These are phyloP conservation scores for Atherix ibis DNA, from an alignment of 2,888 invertebrate species.

Conservation along the genomic window DNA sequence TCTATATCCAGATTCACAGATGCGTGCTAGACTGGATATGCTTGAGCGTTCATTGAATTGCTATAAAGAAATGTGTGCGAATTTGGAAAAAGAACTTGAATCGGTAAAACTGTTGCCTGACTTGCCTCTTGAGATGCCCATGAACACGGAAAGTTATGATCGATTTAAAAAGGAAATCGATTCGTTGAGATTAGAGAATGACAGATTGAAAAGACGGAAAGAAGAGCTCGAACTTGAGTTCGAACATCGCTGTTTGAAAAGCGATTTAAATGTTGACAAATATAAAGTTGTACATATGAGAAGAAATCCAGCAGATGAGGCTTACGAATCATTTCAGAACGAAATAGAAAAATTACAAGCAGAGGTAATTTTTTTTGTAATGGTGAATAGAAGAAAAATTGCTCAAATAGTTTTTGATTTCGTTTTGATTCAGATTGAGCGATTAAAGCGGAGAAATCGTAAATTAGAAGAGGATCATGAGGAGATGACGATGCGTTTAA, in stretches of 20 bases:
- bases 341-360: conserved; percentile 54
- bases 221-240: conserved; percentile 51
- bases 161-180: conserved; percentile 45
- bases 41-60: conserved; percentile 57
- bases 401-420: no score
- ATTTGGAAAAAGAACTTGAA: conserved; percentile 46
- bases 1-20: conserved; percentile 30
- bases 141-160: conserved; percentile 35
- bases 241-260: conserved; percentile 42
- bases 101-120: conserved; percentile 22
- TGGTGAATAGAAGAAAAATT: no score
- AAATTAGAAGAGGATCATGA: conserved; percentile 29
- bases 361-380: conserved; percentile 38
- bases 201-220: conserved; percentile 36
- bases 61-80: conserved; percentile 54
- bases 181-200: conserved; percentile 35
- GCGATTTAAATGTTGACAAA: conserved; percentile 35
- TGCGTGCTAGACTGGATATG: conserved; percentile 49
- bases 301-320: conserved; percentile 58
- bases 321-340: conserved; percentile 46
- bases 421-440: conserved; percentile 35
- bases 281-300: conserved; percentile 43
- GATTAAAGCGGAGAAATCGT: conserved; percentile 27
- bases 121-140: conserved; percentile 14
- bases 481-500: conserved; percentile 22